A percentile compares a stretch with the other conserved stretches of the same genome.
phyloP scores from a whole-genome alignment of 2,113 vertebrate species.

The Psittacus erithacus region DNA sequence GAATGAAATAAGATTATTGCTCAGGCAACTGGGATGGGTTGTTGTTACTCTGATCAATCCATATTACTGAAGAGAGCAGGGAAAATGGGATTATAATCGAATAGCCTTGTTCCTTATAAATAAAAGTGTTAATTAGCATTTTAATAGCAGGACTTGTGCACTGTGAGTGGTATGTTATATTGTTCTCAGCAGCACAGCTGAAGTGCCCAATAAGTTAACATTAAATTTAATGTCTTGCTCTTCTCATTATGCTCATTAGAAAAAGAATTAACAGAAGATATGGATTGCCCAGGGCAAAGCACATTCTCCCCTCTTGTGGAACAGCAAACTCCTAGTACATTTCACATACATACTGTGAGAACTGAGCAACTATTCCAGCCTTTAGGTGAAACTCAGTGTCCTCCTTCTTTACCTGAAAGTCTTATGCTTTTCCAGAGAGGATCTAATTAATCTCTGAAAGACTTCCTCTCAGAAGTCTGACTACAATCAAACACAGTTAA shows the following conservation, averaged over 20 bases:
- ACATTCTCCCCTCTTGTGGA: neutral
- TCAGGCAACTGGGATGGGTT: neutral
- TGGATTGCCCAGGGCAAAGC: neutral
- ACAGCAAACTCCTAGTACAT: neutral
- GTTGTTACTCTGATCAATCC: conserved; percentile 2
- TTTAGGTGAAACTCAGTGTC: neutral
- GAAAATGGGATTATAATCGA: conserved; percentile 49
- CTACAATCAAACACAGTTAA: neutral
- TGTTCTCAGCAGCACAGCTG: neutral
- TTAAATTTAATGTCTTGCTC: neutral
- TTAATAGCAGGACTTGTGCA: conserved; percentile 23
- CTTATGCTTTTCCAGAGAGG: neutral
- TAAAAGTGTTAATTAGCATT: conserved; percentile 54
- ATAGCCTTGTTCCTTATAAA: conserved; percentile 39
- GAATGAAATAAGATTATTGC: conserved; percentile 13
- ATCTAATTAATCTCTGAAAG: neutral
- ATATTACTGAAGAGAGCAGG: neutral
- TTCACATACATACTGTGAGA: neutral
- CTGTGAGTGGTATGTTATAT: neutral
- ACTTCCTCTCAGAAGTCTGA: neutral
- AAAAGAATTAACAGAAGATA: neutral
- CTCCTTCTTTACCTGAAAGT: neutral
- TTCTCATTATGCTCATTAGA: neutral
- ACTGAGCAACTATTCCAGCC: neutral
- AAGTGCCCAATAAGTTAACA: neutral